Conservation (phyloP, 2,113 vertebrate species). For the Columba livia region DNA sequence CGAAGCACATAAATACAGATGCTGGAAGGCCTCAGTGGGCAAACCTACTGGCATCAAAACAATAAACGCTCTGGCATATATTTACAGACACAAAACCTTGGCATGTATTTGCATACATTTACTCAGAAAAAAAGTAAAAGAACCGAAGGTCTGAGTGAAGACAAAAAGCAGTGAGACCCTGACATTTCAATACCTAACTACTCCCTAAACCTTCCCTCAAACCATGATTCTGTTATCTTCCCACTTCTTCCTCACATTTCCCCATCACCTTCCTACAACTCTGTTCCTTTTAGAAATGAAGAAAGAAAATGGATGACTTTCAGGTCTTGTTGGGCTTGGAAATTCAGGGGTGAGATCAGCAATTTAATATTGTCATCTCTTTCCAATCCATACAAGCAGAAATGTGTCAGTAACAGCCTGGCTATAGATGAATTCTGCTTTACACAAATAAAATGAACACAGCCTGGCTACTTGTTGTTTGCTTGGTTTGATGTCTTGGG, state of each 20-base stretch:
- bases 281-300: not conserved
- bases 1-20: not conserved
- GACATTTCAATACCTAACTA: not conserved
- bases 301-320: not conserved
- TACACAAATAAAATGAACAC: not conserved
- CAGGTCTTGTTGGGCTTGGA: not conserved
- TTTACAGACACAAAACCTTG: not conserved
- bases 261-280: not conserved
- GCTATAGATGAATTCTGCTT: not conserved
- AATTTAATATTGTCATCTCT: not conserved
- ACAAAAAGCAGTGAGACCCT: not conserved
- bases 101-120: not conserved
- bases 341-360: not conserved
- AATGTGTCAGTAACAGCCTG: not conserved
- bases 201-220: not conserved
- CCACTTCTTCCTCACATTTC: not conserved
- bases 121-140: not conserved
- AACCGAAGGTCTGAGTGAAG: not conserved
- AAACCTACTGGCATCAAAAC: not conserved
- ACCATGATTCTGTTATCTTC: not conserved
- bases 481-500: not conserved
- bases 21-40: not conserved
- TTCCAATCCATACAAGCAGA: not conserved
- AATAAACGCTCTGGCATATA: not conserved
- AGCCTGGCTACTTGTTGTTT: not conserved